Evolutionary conservation across 2,888 invertebrate genomes (phyloP).

Genomic region (Drosophila bunnanda): DNA sequence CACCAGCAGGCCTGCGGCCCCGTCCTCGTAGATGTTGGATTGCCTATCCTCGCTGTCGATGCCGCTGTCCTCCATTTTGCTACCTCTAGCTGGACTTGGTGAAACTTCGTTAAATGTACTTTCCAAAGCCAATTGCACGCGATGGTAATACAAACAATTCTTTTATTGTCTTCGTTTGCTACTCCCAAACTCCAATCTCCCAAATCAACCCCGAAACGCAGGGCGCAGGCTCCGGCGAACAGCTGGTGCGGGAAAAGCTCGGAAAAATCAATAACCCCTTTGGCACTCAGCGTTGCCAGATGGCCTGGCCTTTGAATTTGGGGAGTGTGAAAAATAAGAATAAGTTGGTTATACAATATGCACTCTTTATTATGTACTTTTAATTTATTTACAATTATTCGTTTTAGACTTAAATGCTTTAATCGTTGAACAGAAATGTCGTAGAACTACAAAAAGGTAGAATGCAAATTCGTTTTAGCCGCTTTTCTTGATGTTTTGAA

Average conservation of each 20-base stretch:
- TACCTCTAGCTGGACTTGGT: not conserved
- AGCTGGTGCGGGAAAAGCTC: slow-evolving; percentile 53
- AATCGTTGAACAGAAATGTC: slow-evolving; percentile 70
- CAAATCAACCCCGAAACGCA: slow-evolving; percentile 60
- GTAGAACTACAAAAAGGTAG: slow-evolving; percentile 69
- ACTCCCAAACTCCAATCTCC: slow-evolving; percentile 56
- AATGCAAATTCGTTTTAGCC: slow-evolving; percentile 71
- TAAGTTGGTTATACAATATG: slow-evolving; percentile 58
- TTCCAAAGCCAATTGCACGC: slow-evolving; percentile 45
- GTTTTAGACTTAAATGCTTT: slow-evolving; percentile 74
- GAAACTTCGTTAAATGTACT: slow-evolving; percentile 7
- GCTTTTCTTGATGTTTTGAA: slow-evolving; percentile 69
- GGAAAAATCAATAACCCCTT: slow-evolving; percentile 73
- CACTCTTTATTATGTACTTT: slow-evolving; percentile 71
- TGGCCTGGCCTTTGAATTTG: not conserved
- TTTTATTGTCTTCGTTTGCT: slow-evolving; percentile 50
- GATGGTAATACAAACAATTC: slow-evolving; percentile 69
- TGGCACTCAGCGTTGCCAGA: slow-evolving; percentile 62
- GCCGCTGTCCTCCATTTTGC: slow-evolving; percentile 83
- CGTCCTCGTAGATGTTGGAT: slow-evolving; percentile 73
- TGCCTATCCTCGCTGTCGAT: slow-evolving; percentile 84
- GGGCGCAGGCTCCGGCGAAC: slow-evolving; percentile 66
- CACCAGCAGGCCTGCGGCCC: slow-evolving; percentile 70
- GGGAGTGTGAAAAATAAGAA: not conserved
- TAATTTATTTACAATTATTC: slow-evolving; percentile 76